Evolutionary conservation across 2,888 invertebrate species (phyloP).

Genomic region (Tachina grossa): DNA sequence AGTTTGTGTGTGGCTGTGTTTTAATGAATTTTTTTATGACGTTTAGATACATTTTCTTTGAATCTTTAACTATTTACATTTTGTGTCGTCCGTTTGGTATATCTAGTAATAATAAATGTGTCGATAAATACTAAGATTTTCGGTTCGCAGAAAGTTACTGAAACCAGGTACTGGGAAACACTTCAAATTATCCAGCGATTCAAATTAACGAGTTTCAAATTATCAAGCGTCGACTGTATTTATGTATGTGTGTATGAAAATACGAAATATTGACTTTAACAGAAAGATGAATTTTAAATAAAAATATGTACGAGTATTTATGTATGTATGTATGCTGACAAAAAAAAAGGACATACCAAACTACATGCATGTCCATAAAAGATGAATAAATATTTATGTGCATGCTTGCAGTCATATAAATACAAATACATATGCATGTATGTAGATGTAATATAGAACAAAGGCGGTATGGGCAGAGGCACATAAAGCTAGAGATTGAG

Average conservation of each 20-base stretch:
- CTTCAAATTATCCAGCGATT: too few species aligned
- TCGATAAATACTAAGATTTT: too few species aligned
- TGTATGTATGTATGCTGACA: background rate
- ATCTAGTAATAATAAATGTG: too few species aligned
- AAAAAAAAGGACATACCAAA: conserved; percentile 30
- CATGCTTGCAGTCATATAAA: conserved; percentile 16
- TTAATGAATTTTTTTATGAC: too few species aligned
- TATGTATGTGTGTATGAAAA: background rate
- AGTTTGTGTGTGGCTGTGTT: too few species aligned
- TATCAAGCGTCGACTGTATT: background rate
- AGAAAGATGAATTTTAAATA: conserved; percentile 39
- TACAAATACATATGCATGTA: conserved; percentile 6
- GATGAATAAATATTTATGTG: conserved; percentile 42
- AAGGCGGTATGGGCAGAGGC: background rate
- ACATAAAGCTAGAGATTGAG: background rate
- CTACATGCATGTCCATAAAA: background rate
- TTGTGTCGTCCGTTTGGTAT: too few species aligned
- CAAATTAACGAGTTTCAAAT: too few species aligned
- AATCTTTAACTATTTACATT: too few species aligned
- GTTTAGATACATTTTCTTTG: too few species aligned
- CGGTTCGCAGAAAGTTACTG: too few species aligned
- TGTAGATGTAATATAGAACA: background rate
- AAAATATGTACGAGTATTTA: background rate
- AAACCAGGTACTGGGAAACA: too few species aligned
- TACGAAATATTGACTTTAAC: conserved; percentile 50